These are phyloP conservation scores for Oryzias woworae DNA, from an alignment of 2,113 vertebrate genomes.

Conservation along the genomic window DNA sequence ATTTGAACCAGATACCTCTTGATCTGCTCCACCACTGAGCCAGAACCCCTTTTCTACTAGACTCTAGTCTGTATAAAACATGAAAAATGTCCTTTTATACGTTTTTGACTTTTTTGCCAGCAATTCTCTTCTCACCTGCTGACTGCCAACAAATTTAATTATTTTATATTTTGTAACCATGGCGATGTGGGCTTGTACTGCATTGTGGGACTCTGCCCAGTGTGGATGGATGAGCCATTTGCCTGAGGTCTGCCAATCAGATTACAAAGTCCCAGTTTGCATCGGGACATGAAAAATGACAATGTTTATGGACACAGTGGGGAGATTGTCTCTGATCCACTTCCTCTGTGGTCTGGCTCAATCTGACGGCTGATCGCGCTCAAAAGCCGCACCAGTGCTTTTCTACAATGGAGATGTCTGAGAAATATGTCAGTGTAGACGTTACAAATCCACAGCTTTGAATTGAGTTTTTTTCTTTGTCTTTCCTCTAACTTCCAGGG, in stretches of 20 bases:
- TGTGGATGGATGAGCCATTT: slow-evolving; percentile 62
- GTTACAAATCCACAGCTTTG: neutral
- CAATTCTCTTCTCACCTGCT: slow-evolving; percentile 25
- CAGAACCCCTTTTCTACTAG: slow-evolving; percentile 65
- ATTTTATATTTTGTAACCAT: slow-evolving; percentile 74
- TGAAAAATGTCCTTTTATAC: neutral
- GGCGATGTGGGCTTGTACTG: slow-evolving; percentile 68
- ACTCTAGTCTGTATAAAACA: accelerated
- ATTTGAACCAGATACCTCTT: slow-evolving; percentile 83
- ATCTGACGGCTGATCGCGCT: slow-evolving; percentile 29
- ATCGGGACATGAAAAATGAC: slow-evolving; percentile 68
- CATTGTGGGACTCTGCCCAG: slow-evolving; percentile 64
- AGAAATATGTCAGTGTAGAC: slow-evolving; percentile 24
- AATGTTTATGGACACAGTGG: slow-evolving; percentile 18
- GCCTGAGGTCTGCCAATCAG: slow-evolving; percentile 69
- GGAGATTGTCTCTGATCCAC: slow-evolving; percentile 15
- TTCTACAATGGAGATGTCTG: slow-evolving; percentile 2
- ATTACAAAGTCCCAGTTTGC: slow-evolving; percentile 70
- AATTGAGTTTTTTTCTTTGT: slow-evolving; percentile 25
- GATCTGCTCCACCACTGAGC: slow-evolving; percentile 85
- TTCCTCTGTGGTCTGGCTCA: slow-evolving; percentile 34
- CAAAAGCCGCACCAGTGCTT: slow-evolving; percentile 21
- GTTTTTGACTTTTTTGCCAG: neutral
- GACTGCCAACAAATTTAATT: slow-evolving; percentile 75
- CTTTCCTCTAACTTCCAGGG: slow-evolving; percentile 69